Conservation (phyloP, 2,113 vertebrate genomes). For the Myocastor coypus region DNA sequence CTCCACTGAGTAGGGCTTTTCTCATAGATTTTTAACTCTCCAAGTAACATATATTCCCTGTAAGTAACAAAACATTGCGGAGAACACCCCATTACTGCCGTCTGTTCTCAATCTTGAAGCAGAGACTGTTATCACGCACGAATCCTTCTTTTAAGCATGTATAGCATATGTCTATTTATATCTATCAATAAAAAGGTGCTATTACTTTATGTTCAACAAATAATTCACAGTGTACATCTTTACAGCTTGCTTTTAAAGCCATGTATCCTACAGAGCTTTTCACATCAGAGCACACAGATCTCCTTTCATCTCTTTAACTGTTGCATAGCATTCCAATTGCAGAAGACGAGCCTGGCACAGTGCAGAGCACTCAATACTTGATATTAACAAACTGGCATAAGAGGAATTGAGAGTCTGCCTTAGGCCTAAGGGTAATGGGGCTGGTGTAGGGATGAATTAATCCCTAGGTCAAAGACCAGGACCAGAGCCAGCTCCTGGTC, state of each 20-base stretch:
- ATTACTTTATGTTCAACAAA: background rate
- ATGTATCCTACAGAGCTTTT: background rate
- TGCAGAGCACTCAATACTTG: background rate
- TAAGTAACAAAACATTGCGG: background rate
- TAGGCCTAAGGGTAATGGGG: background rate
- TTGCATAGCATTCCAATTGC: background rate
- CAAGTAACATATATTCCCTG: background rate
- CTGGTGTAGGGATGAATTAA: background rate
- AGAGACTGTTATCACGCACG: background rate
- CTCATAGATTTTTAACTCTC: constrained; percentile 7
- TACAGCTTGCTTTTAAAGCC: constrained; percentile 37
- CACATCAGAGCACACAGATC: background rate
- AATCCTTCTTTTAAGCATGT: background rate
- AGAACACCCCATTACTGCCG: background rate
- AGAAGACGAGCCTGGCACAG: background rate
- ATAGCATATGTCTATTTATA: background rate
- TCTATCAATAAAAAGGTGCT: background rate
- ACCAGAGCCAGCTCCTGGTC: background rate
- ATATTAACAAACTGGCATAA: background rate
- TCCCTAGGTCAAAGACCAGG: background rate
- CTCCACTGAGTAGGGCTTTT: background rate
- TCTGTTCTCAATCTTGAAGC: background rate
- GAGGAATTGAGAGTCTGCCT: background rate
- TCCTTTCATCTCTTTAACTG: background rate
- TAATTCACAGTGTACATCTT: background rate